Evolutionary conservation across 1,140 invertebrate genomes (phyloP).

Genomic region (Diprion similis): DNA sequence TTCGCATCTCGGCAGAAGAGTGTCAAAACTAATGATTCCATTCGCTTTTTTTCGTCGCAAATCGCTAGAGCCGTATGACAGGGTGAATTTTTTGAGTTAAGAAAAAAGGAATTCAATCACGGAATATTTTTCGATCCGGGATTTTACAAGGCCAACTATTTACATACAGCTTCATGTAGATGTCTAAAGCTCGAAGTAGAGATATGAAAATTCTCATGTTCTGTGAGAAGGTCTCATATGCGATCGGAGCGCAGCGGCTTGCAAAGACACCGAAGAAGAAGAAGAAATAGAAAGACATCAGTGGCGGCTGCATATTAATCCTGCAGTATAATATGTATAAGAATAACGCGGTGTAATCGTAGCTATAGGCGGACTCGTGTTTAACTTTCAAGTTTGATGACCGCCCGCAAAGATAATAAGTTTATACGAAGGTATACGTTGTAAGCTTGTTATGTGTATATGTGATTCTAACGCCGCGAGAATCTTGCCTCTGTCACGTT

Average conservation of each 20-base stretch:
- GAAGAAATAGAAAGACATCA: too few relatives aligned
- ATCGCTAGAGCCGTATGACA: neutral
- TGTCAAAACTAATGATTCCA: neutral
- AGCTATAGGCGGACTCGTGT: neutral
- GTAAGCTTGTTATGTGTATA: neutral
- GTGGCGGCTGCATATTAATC: too few relatives aligned
- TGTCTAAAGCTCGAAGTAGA: neutral
- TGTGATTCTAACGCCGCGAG: neutral
- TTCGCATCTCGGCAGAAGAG: neutral
- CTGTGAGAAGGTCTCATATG: neutral
- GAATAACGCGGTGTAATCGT: too few relatives aligned
- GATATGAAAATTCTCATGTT: neutral
- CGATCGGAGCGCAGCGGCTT: neutral
- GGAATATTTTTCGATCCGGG: neutral
- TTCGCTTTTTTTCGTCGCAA: neutral
- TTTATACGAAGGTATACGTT: neutral
- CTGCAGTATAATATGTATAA: too few relatives aligned
- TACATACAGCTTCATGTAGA: too few relatives aligned
- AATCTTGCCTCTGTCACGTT: slow-evolving; percentile 5
- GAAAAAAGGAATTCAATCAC: too few relatives aligned
- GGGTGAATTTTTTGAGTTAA: neutral
- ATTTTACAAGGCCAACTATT: neutral
- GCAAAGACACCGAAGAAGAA: neutral
- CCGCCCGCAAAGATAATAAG: neutral
- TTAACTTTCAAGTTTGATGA: slow-evolving; percentile 5